These are phyloP conservation scores for Onychorhynchus coronatus DNA, from an alignment of 2,113 vertebrate genomes.

Conservation along the genomic window DNA sequence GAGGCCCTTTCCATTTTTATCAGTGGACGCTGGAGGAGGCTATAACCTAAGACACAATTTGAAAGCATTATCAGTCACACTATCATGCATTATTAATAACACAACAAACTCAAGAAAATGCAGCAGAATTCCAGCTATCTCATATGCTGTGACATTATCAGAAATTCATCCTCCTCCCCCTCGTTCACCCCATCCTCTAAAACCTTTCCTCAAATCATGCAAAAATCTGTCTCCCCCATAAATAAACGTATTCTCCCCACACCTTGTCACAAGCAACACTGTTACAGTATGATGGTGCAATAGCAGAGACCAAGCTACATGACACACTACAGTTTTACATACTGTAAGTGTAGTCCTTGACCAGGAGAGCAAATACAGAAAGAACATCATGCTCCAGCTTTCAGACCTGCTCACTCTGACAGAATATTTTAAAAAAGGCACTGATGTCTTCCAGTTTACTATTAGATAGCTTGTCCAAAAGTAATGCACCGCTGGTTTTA, in stretches of 20 bases:
- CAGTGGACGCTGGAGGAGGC: neutral
- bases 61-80: neutral
- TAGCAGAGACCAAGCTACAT: neutral
- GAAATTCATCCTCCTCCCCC: neutral
- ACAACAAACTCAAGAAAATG: conserved; percentile 20
- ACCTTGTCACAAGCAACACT: neutral
- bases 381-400: neutral
- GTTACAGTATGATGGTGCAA: neutral
- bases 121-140: neutral
- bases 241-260: neutral
- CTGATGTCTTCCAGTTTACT: neutral
- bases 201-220: neutral
- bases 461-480: neutral
- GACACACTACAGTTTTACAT: neutral
- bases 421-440: neutral
- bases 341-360: neutral
- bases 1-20: neutral
- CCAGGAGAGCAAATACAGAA: neutral
- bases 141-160: neutral
- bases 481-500: neutral
- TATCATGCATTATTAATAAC: neutral
- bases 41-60: neutral
- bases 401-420: neutral
- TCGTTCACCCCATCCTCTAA: neutral
- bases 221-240: neutral